phyloP scores from a whole-genome alignment of 2,888 invertebrate species.

The Drosophila macrothrix region DNA sequence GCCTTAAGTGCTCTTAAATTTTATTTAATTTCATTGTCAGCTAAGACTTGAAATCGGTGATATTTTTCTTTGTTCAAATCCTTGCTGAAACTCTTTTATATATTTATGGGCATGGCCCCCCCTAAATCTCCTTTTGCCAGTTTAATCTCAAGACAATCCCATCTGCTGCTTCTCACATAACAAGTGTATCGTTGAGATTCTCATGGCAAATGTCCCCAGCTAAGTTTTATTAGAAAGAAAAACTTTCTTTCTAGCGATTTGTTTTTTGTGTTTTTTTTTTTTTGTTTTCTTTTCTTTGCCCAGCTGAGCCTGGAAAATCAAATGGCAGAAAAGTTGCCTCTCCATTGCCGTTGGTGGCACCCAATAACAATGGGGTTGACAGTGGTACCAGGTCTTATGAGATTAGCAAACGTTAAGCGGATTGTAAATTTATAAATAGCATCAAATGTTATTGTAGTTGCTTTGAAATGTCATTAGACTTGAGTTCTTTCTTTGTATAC shows the following conservation, averaged over 20 bases:
- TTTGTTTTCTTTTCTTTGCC: constrained; percentile 3
- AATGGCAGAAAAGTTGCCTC: constrained; percentile 62
- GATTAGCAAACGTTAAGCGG: constrained; percentile 70
- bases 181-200: constrained; percentile 49
- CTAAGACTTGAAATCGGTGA: constrained; percentile 14
- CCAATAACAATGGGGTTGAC: constrained; percentile 59
- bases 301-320: constrained; percentile 68
- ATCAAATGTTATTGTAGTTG: constrained; percentile 61
- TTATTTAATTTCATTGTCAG: constrained; percentile 3
- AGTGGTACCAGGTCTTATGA: constrained; percentile 67
- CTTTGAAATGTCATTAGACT: constrained; percentile 63
- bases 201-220: constrained; percentile 40
- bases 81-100: constrained; percentile 12
- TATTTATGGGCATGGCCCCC: constrained; percentile 13
- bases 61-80: background rate
- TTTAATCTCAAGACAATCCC: constrained; percentile 50
- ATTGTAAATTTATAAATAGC: constrained; percentile 78
- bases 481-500: constrained; percentile 22
- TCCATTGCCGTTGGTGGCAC: constrained; percentile 30
- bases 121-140: constrained; percentile 9
- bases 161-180: constrained; percentile 53
- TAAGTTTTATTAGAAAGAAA: constrained; percentile 71
- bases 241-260: constrained; percentile 65
- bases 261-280: constrained; percentile 8
- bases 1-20: background rate